These are phyloP conservation scores for Mola mola DNA, from an alignment of 2,113 vertebrate genomes.

Conservation along the genomic window DNA sequence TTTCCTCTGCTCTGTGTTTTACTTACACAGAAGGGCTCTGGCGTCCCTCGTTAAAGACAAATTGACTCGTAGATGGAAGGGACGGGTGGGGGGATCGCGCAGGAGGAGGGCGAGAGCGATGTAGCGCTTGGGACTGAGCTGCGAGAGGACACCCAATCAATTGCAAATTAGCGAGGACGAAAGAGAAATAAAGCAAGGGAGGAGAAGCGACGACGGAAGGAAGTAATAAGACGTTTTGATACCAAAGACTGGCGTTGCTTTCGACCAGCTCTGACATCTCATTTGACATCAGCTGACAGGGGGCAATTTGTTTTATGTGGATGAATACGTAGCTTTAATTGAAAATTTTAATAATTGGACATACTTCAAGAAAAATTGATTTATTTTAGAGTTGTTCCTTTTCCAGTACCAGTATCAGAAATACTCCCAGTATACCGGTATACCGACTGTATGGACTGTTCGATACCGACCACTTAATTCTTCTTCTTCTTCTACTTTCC, in stretches of 20 bases:
- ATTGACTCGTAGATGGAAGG: slow-evolving; percentile 90
- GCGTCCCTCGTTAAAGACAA: slow-evolving; percentile 96
- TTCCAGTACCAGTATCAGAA: no score
- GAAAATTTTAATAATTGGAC: not conserved
- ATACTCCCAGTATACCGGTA: no score
- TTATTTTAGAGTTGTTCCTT: no score
- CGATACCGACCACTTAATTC: no score
- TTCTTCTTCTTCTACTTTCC: no score
- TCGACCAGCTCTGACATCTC: slow-evolving; percentile 58
- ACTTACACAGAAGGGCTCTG: slow-evolving; percentile 95
- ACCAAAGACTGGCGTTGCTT: slow-evolving; percentile 56
- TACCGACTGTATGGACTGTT: no score
- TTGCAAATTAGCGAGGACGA: slow-evolving; percentile 81
- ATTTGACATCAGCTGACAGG: slow-evolving; percentile 49
- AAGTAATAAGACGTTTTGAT: slow-evolving; percentile 51
- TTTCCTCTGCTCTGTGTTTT: slow-evolving; percentile 74
- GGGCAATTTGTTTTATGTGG: slow-evolving; percentile 34
- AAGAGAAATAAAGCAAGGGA: slow-evolving; percentile 65
- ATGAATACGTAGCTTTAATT: no score
- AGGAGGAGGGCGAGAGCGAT: slow-evolving; percentile 9
- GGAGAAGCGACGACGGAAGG: slow-evolving; percentile 29
- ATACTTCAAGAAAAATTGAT: slow-evolving; percentile 6
- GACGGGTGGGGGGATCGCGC: slow-evolving; percentile 52
- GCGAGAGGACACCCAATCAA: slow-evolving; percentile 93
- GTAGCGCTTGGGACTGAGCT: slow-evolving; percentile 59